These are phyloP conservation scores for Polydrusus cervinus DNA, from an alignment of 2,888 invertebrate species.

Conservation along the genomic window DNA sequence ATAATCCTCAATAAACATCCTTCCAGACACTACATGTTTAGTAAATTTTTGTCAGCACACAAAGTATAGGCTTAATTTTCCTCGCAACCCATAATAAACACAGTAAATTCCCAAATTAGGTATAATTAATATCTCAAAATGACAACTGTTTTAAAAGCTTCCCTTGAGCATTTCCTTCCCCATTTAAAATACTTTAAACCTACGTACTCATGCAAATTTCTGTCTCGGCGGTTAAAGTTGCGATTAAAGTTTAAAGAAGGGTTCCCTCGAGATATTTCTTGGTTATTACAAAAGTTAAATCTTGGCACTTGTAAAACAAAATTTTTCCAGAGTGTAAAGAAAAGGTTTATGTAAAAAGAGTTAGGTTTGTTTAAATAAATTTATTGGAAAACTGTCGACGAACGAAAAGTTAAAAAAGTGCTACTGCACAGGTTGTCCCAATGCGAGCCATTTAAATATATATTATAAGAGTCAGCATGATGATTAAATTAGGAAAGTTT, in stretches of 20 bases:
- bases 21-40: too few relatives aligned
- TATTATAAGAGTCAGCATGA: too few relatives aligned
- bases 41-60: too few relatives aligned
- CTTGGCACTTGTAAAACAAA: not conserved
- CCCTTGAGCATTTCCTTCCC: slow-evolving; percentile 6
- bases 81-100: not conserved
- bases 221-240: slow-evolving; percentile 12
- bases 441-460: too few relatives aligned
- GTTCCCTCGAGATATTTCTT: slow-evolving; percentile 2
- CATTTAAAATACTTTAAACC: slow-evolving; percentile 20
- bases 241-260: slow-evolving; percentile 15
- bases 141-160: slow-evolving; percentile 4
- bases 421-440: too few relatives aligned
- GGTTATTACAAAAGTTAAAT: slow-evolving; percentile 19
- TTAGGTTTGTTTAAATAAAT: not conserved
- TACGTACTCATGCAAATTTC: slow-evolving; percentile 13
- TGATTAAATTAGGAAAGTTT: too few relatives aligned
- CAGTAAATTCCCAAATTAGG: not conserved
- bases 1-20: too few relatives aligned
- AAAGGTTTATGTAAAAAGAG: not conserved
- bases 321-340: not conserved
- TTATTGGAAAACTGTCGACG: not conserved
- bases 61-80: not conserved
- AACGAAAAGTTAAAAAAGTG: too few relatives aligned
- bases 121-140: slow-evolving; percentile 7